phyloP scores from a whole-genome alignment of 2,113 vertebrate species.

The Urocitellus parryii region DNA sequence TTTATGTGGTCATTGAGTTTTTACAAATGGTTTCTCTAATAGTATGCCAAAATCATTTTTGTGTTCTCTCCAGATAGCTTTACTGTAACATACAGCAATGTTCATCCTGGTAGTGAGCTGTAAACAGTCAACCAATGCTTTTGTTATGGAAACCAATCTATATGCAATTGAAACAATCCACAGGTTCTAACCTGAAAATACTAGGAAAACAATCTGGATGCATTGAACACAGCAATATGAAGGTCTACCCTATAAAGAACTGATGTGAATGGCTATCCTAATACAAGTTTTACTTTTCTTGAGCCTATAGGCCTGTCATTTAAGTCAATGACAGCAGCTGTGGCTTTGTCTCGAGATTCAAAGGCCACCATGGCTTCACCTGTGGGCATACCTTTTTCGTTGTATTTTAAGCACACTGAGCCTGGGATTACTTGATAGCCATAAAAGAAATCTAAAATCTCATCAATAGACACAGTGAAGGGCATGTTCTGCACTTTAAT shows the following conservation, averaged over 20 bases:
- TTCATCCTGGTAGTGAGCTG: conserved; percentile 77
- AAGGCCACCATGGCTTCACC: conserved; percentile 99
- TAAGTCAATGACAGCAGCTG: conserved; percentile 97
- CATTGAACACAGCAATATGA: conserved; percentile 90
- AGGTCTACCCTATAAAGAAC: conserved; percentile 86
- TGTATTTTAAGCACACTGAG: conserved; percentile 98
- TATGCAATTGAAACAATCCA: conserved; percentile 87
- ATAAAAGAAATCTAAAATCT: conserved; percentile 99
- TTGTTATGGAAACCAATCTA: conserved; percentile 85
- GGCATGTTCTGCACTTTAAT: conserved; percentile 99
- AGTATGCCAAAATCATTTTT: conserved; percentile 77
- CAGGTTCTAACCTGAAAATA: conserved; percentile 88
- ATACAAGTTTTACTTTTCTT: conserved; percentile 97
- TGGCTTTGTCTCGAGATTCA: conserved; percentile 96
- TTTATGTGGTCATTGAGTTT: conserved; percentile 80
- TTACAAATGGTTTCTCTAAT: conserved; percentile 82
- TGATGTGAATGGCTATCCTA: conserved; percentile 90
- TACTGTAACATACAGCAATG: conserved; percentile 81
- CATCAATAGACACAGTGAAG: conserved; percentile 97
- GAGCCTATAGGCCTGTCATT: conserved; percentile 99
- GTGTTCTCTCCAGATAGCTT: conserved; percentile 78
- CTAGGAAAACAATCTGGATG: conserved; percentile 89
- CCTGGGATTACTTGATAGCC: conserved; percentile 98
- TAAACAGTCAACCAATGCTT: conserved; percentile 86
- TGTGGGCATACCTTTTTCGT: conserved; percentile 98